Base-by-base conservation (phyloP, 1,140 invertebrate species). In the Dinoponera quadriceps region DNA sequence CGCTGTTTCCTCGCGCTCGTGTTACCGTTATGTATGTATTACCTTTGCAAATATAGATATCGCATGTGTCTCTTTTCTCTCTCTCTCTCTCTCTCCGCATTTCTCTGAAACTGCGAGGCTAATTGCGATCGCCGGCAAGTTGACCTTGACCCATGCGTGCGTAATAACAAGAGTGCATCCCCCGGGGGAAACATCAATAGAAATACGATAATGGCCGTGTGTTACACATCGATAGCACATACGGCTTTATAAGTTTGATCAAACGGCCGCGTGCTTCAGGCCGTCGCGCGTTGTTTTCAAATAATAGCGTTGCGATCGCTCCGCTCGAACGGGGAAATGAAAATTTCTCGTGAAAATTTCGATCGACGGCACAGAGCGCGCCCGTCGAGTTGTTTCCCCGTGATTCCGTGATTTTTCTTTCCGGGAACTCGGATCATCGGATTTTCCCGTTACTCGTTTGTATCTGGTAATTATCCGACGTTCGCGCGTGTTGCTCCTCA, bases 131-230 rank as follows among this genome's bases (percentile, higher is more conserved):
- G 51, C 44, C 55, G 51, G 29, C 44, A 63, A 29, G 38, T 29
- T 18, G 44, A 20, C 59, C 73, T 75, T 75, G 73, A 65, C 44
- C 57, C 60, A n/a, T 11, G 27, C 38, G 29, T 16, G 44, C 38
- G 16, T 74, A 74, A 74, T 62, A 44, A 65, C 44, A 65, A 51
- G 25, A 77, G 77, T 73, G 54, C 33, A 59, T 38, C 66, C 44
- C 33, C 25, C 48, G 54, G 14, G 20, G 22, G 57, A 82, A 51
- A 59, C 72, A 74, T 72, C 68, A 74, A 60, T 82, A 63, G 59
- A 75, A 65, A 65, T 27, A 49, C 5, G 59, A 74, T 74, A 74
- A 74, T 62, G 55, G 54, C 60, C 55, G 72, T 74, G 22, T n/a
- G 44, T 75, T 75, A 51, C 44, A 55, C 54, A 65, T 75, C 27